A percentile compares a stretch with the other conserved stretches of the same genome.
Evolutionary conservation across 2,113 vertebrate species (phyloP).

Genomic region (Pholis gunnellus): DNA sequence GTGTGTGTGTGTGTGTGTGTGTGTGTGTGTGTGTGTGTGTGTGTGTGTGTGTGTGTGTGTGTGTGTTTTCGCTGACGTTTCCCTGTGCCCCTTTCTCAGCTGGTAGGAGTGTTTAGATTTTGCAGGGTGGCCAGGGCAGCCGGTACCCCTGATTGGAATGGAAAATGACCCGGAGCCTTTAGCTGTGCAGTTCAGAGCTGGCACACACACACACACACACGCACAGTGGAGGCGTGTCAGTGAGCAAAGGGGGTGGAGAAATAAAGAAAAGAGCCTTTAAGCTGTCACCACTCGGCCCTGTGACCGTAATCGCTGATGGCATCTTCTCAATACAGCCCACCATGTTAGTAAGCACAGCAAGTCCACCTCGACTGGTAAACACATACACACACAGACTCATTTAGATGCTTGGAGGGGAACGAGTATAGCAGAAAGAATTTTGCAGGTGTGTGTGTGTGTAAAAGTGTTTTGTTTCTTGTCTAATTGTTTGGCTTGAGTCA

Average conservation of each 20-base stretch:
- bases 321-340: slow-evolving; percentile 66
- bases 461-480: slow-evolving; percentile 11
- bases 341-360: slow-evolving; percentile 65
- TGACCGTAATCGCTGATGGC: slow-evolving; percentile 71
- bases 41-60: slow-evolving; percentile 13
- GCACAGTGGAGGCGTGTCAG: slow-evolving; percentile 63
- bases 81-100: slow-evolving; percentile 46
- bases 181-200: slow-evolving; percentile 61
- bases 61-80: background rate
- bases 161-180: slow-evolving; percentile 75
- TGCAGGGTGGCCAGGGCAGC: slow-evolving; percentile 71
- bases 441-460: slow-evolving; percentile 19
- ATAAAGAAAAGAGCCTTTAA: slow-evolving; percentile 75
- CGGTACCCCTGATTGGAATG: slow-evolving; percentile 75
- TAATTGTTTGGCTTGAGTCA: slow-evolving; percentile 20
- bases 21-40: background rate
- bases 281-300: slow-evolving; percentile 66
- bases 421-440: slow-evolving; percentile 17
- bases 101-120: slow-evolving; percentile 64
- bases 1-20: slow-evolving; percentile 8
- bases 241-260: slow-evolving; percentile 60
- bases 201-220: slow-evolving; percentile 54
- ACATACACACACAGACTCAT: slow-evolving; percentile 29
- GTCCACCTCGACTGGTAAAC: slow-evolving; percentile 50
- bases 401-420: slow-evolving; percentile 27